A percentile compares a stretch with the other conserved stretches of the same genome.
phyloP scores from a whole-genome alignment of 2,888 invertebrate species.

The Drosophila monieri region DNA sequence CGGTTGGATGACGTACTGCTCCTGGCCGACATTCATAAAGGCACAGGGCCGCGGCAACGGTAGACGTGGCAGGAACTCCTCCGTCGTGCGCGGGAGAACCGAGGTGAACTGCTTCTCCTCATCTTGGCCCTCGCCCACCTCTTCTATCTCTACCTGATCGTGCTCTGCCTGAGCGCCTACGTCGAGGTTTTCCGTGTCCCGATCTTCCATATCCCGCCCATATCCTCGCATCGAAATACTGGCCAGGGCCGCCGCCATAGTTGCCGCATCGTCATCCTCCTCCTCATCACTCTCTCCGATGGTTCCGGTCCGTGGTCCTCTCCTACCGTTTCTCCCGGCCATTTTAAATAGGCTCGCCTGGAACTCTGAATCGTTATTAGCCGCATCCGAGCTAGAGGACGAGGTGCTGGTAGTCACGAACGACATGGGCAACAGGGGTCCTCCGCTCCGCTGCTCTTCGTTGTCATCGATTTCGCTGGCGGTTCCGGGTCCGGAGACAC shows the following conservation, averaged over 20 bases:
- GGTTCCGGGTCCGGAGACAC: neutral
- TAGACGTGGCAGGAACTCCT: constrained; percentile 3
- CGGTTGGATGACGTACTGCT: constrained; percentile 51
- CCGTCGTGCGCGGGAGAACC: constrained; percentile 12
- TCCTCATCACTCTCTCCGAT: neutral
- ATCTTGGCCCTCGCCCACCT: neutral
- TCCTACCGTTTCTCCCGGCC: neutral
- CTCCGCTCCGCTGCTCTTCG: neutral
- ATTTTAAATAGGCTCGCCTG: neutral
- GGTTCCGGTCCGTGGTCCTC: too few relatives aligned
- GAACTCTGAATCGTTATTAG: neutral
- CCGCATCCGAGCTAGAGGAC: constrained; percentile 4
- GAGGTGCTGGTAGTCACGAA: neutral
- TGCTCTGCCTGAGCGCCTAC: neutral
- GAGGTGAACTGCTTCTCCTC: neutral
- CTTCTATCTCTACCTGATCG: neutral
- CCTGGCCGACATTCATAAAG: constrained; percentile 46
- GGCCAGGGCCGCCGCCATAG: neutral
- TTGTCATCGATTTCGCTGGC: constrained; percentile 2
- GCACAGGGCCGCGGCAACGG: constrained; percentile 12
- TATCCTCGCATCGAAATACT: neutral
- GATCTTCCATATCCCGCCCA: neutral
- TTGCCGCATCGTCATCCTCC: neutral
- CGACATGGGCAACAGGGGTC: neutral
- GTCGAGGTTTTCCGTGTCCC: neutral